phyloP scores from a whole-genome alignment of 1,140 invertebrate species.

The Aphis gossypii region DNA sequence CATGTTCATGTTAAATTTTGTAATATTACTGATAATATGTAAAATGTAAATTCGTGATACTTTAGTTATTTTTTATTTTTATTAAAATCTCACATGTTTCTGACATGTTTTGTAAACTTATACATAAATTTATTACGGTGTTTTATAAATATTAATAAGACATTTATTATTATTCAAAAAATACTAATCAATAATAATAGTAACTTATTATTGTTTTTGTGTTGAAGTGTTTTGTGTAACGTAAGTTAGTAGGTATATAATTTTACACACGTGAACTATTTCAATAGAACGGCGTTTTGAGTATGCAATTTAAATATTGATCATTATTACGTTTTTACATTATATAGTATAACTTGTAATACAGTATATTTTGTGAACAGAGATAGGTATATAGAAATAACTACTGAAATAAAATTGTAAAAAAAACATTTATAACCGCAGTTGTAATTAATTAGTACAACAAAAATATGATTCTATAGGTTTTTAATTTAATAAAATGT shows the following conservation, averaged over 20 bases:
- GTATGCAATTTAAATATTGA: constrained; percentile 40
- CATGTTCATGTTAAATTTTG: too few relatives aligned
- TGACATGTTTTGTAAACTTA: neutral
- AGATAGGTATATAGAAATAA: neutral
- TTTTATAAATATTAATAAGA: neutral
- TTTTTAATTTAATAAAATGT: neutral
- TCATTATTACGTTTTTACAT: neutral
- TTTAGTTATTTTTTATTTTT: neutral
- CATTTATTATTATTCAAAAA: neutral
- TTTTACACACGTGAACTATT: neutral
- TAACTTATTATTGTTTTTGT: neutral
- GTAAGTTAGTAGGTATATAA: neutral
- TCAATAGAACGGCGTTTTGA: constrained; percentile 11
- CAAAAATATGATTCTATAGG: neutral
- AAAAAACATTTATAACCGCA: neutral
- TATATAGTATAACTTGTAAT: neutral
- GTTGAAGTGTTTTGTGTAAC: neutral
- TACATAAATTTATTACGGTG: neutral
- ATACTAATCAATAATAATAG: neutral
- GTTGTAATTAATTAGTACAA: neutral
- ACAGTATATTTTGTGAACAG: neutral
- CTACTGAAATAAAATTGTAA: neutral
- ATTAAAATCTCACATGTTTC: neutral
- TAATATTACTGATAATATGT: too few relatives aligned
- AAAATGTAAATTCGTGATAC: too few relatives aligned